Conservation (phyloP, 2,113 vertebrate genomes). For the Beaufortia kweichowensis region DNA sequence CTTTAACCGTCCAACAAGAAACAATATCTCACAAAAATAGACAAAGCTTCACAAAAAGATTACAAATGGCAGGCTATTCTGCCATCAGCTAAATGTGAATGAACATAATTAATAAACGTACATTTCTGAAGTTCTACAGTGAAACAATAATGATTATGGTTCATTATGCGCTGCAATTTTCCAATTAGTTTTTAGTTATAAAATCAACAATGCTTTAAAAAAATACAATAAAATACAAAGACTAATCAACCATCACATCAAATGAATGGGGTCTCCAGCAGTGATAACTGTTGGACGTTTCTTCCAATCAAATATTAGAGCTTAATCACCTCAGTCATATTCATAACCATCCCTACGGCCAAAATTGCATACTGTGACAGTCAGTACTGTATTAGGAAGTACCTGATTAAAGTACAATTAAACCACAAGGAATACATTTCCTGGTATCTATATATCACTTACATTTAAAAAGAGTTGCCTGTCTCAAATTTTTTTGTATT, state of each 20-base stretch:
- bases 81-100: neutral
- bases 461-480: too few species aligned
- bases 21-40: neutral
- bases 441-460: too few species aligned
- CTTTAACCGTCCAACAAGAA: conserved; percentile 9
- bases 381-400: too few species aligned
- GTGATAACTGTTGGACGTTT: neutral
- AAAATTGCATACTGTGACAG: too few species aligned
- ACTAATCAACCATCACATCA: conserved; percentile 19
- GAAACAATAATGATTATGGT: neutral
- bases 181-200: too few species aligned
- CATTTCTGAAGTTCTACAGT: neutral
- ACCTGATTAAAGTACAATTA: too few species aligned
- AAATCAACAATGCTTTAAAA: conserved; percentile 11
- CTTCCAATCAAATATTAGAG: conserved; percentile 12
- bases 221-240: neutral
- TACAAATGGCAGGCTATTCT: neutral
- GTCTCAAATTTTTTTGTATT: too few species aligned
- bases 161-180: neutral
- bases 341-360: neutral
- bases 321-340: conserved; percentile 13
- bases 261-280: conserved; percentile 1
- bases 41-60: neutral
- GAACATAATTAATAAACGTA: neutral
- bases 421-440: too few species aligned